phyloP scores from a whole-genome alignment of 2,888 invertebrate genomes.

The Sturmia bella region DNA sequence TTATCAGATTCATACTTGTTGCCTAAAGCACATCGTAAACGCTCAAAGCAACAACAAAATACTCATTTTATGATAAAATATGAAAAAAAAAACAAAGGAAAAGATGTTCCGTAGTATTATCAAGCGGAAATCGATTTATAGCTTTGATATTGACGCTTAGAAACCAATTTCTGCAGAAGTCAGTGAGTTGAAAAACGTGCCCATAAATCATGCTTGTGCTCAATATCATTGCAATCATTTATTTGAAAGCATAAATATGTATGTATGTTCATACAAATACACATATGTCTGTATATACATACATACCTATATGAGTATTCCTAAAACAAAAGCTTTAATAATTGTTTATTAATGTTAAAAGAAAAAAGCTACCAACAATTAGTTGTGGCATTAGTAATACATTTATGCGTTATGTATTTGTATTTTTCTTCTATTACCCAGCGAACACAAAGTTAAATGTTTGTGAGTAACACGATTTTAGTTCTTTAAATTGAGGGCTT shows the following conservation, averaged over 20 bases:
- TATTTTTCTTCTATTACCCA: conserved; percentile 3
- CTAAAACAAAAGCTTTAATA: conserved; percentile 4
- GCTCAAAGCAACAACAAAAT: conserved; percentile 6
- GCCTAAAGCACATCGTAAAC: no score
- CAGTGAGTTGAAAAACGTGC: conserved; percentile 35
- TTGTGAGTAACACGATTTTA: no score
- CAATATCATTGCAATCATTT: conserved; percentile 19
- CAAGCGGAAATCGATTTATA: conserved; percentile 40
- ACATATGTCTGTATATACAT: no score
- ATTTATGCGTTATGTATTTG: conserved; percentile 3
- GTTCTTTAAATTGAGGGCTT: no score
- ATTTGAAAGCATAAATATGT: neutral
- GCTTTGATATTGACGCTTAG: conserved; percentile 38
- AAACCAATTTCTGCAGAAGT: conserved; percentile 23
- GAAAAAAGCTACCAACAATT: conserved; percentile 33
- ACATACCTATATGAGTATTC: neutral
- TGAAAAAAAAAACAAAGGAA: conserved; percentile 14
- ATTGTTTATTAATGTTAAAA: conserved; percentile 17
- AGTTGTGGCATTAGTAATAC: conserved; percentile 40
- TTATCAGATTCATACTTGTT: neutral
- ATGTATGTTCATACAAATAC: no score
- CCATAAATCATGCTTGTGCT: conserved; percentile 7
- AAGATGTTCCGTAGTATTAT: conserved; percentile 23
- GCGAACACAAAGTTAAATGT: no score
- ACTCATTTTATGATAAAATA: neutral